phyloP scores from a whole-genome alignment of 2,113 vertebrate species.

The Ptilorrhoa leucosticta region DNA sequence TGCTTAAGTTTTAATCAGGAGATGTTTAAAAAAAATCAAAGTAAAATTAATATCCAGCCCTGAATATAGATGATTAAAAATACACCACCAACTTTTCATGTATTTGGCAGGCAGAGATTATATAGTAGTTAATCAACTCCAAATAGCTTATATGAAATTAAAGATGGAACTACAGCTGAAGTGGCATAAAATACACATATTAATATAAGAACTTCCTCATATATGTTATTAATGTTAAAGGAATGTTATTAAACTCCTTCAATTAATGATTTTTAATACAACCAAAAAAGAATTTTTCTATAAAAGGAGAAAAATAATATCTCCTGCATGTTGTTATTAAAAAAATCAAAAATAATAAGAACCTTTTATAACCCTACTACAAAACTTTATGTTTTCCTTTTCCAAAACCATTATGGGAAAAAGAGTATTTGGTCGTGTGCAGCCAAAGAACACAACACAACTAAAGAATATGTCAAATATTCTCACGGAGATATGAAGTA shows the following conservation, averaged over 20 bases:
- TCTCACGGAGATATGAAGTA: background rate
- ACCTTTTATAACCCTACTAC: background rate
- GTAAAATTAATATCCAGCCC: slow-evolving; percentile 75
- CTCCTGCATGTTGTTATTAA: background rate
- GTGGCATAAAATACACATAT: slow-evolving; percentile 42
- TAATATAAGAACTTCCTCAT: slow-evolving; percentile 42
- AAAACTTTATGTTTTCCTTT: background rate
- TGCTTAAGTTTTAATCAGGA: slow-evolving; percentile 79
- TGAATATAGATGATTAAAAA: slow-evolving; percentile 80
- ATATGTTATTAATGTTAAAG: no score
- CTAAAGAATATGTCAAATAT: background rate
- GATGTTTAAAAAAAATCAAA: slow-evolving; percentile 66
- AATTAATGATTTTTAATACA: slow-evolving; percentile 39
- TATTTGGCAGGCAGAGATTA: slow-evolving; percentile 56
- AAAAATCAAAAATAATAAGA: background rate
- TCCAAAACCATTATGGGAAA: background rate
- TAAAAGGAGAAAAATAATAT: background rate
- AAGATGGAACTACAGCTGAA: slow-evolving; percentile 48
- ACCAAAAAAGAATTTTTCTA: background rate
- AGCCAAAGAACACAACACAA: background rate
- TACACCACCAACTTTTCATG: slow-evolving; percentile 65
- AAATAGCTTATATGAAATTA: slow-evolving; percentile 59
- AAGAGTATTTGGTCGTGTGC: background rate
- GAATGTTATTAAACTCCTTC: slow-evolving; percentile 39
- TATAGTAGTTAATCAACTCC: slow-evolving; percentile 64